A percentile compares a stretch with the other conserved stretches of the same genome.
These are phyloP conservation scores for Timandra comae DNA, from an alignment of 2,888 invertebrate species.

Conservation along the genomic window DNA sequence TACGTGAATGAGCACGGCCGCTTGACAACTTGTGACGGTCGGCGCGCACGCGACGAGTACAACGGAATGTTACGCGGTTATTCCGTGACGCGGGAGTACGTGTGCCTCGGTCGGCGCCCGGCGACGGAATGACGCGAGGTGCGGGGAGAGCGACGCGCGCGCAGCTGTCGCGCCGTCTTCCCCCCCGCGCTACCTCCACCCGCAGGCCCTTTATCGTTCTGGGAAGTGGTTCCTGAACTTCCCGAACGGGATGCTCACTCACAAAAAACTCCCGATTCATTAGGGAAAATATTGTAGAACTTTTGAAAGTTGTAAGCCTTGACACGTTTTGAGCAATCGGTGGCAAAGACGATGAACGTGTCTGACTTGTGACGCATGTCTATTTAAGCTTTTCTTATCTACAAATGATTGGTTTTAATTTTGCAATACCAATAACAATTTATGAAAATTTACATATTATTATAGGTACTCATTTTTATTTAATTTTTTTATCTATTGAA, in stretches of 20 bases:
- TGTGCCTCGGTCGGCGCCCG: slow-evolving; percentile 35
- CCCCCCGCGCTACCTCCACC: slow-evolving; percentile 36
- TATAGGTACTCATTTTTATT: too few relatives aligned
- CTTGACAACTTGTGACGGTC: slow-evolving; percentile 33
- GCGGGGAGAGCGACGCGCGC: slow-evolving; percentile 62
- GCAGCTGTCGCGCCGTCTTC: slow-evolving; percentile 66
- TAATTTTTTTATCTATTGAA: too few relatives aligned
- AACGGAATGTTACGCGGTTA: slow-evolving; percentile 54
- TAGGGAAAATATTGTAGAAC: slow-evolving; percentile 28
- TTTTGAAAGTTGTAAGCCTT: slow-evolving; percentile 66
- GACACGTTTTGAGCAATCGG: slow-evolving; percentile 36
- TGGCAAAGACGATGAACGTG: slow-evolving; percentile 28
- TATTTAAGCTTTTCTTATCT: slow-evolving; percentile 41
- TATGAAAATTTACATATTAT: too few relatives aligned
- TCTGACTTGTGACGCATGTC: slow-evolving; percentile 44
- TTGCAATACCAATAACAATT: too few relatives aligned
- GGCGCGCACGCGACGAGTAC: slow-evolving; percentile 41
- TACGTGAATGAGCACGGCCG: slow-evolving; percentile 22
- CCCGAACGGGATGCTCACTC: slow-evolving; percentile 60
- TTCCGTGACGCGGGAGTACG: slow-evolving; percentile 32
- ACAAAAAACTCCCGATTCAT: slow-evolving; percentile 33
- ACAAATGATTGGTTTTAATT: too few relatives aligned
- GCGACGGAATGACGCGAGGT: slow-evolving; percentile 52
- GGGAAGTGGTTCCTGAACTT: slow-evolving; percentile 76
- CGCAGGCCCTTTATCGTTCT: slow-evolving; percentile 72